Conservation (phyloP, 2,888 invertebrate species). For the Stomorhina lunata region DNA sequence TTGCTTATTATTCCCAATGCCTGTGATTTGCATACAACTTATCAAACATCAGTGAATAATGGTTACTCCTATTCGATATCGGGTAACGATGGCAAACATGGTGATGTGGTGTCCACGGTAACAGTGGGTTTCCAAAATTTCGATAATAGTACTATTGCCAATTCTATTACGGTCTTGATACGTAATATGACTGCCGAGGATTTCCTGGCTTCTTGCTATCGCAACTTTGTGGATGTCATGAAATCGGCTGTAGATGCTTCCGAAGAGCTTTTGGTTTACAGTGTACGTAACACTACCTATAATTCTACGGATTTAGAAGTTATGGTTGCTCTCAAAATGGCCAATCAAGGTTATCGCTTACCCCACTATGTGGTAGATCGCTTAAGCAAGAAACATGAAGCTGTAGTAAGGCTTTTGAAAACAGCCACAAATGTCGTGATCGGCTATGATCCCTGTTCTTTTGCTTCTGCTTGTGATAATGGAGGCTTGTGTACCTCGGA, state of each 20-base stretch:
- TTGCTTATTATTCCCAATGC: conserved; percentile 86
- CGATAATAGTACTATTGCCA: conserved; percentile 89
- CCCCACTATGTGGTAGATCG: conserved; percentile 85
- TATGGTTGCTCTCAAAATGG: conserved; percentile 84
- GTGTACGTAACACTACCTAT: conserved; percentile 83
- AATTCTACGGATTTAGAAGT: conserved; percentile 83
- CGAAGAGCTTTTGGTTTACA: conserved; percentile 86
- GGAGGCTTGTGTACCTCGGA: conserved; percentile 88
- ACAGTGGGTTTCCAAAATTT: conserved; percentile 90
- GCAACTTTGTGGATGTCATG: conserved; percentile 86
- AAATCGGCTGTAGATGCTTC: conserved; percentile 83
- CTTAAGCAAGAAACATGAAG: conserved; percentile 84
- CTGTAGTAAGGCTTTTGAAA: conserved; percentile 84
- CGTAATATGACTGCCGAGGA: conserved; percentile 86
- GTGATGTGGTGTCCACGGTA: conserved; percentile 92
- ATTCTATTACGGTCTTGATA: conserved; percentile 89
- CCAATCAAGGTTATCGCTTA: conserved; percentile 83
- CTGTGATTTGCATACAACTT: conserved; percentile 89
- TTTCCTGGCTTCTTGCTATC: conserved; percentile 89
- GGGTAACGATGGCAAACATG: conserved; percentile 94
- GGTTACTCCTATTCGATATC: conserved; percentile 89
- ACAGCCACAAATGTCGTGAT: conserved; percentile 81
- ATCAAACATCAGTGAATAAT: conserved; percentile 83
- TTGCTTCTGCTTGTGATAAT: conserved; percentile 87
- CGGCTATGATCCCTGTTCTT: conserved; percentile 88